Conservation (phyloP, 2,888 invertebrate species). For the Cerceris rybyensis region DNA sequence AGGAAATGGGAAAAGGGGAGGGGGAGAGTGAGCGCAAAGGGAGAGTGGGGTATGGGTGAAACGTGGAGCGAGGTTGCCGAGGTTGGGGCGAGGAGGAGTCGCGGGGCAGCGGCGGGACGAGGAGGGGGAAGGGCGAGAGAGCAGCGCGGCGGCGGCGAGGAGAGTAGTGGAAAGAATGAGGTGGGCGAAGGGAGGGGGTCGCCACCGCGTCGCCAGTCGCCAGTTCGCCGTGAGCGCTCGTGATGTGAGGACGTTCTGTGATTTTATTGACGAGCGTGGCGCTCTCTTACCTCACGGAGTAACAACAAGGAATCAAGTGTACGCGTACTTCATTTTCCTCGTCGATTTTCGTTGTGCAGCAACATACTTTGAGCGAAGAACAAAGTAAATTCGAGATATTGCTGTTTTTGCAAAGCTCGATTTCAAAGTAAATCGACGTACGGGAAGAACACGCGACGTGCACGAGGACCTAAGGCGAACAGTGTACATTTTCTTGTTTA, state of each 20-base stretch:
- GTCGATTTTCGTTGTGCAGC: not conserved
- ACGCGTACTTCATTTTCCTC: slow-evolving; percentile 5
- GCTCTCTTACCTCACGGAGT: slow-evolving; percentile 53
- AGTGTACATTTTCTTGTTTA: slow-evolving; percentile 23
- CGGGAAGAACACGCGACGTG: slow-evolving; percentile 46
- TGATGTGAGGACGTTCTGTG: slow-evolving; percentile 88
- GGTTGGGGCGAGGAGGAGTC: slow-evolving; percentile 73
- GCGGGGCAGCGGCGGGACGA: slow-evolving; percentile 62
- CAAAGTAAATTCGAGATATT: not conserved
- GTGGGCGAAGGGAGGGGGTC: slow-evolving; percentile 74
- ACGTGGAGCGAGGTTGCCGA: slow-evolving; percentile 73
- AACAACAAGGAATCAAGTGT: slow-evolving; percentile 33
- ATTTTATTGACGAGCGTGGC: slow-evolving; percentile 53
- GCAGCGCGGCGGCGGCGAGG: slow-evolving; percentile 65
- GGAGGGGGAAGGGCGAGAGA: slow-evolving; percentile 48
- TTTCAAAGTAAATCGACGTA: slow-evolving; percentile 20
- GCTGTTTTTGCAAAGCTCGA: not conserved
- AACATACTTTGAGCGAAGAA: not conserved
- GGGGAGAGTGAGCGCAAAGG: slow-evolving; percentile 82
- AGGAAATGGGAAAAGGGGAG: slow-evolving; percentile 66
- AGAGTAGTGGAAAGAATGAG: slow-evolving; percentile 65
- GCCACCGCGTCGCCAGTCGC: slow-evolving; percentile 82
- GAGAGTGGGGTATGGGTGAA: slow-evolving; percentile 77
- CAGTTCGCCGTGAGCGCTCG: slow-evolving; percentile 93
- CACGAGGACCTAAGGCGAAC: slow-evolving; percentile 34